A percentile compares a stretch with the other conserved stretches of the same genome.
These are phyloP conservation scores for Incurvaria masculella DNA, from an alignment of 2,888 invertebrate genomes.

Conservation along the genomic window DNA sequence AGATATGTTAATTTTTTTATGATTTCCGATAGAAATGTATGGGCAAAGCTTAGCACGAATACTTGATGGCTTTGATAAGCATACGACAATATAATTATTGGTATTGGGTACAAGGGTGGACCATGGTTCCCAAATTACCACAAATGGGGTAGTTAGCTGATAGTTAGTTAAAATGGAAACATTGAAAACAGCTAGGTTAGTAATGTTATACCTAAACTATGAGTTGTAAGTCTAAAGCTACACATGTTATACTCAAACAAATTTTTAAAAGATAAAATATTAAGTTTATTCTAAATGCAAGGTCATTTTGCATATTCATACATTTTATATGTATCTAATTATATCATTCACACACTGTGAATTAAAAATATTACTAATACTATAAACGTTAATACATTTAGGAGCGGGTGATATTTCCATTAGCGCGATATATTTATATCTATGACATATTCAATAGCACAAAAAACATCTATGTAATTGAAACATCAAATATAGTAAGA, in stretches of 20 bases:
- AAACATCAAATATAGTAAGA: neutral
- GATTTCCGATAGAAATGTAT: too few species aligned
- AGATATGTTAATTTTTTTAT: too few species aligned
- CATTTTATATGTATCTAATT: neutral
- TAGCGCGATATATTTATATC: neutral
- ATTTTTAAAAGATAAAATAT: conserved; percentile 13
- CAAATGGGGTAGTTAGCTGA: neutral
- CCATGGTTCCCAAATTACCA: neutral
- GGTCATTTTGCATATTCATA: neutral
- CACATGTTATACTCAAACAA: conserved; percentile 58
- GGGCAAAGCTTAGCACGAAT: too few species aligned
- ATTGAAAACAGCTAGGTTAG: neutral
- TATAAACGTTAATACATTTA: neutral
- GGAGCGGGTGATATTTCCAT: neutral
- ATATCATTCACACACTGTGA: neutral
- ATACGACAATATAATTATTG: too few species aligned
- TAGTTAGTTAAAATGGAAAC: neutral
- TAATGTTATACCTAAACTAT: conserved; percentile 37
- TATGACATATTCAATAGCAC: neutral
- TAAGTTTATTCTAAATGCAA: neutral
- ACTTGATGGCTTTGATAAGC: too few species aligned
- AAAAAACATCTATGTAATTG: neutral
- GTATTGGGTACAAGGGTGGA: too few species aligned
- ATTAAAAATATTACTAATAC: neutral
- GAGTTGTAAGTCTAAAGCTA: conserved; percentile 52